Percentiles rank a stretch among this genome's conserved stretches.
Evolutionary conservation across 1,140 invertebrate species (phyloP).

Genomic region (Steinernema khuongi): DNA sequence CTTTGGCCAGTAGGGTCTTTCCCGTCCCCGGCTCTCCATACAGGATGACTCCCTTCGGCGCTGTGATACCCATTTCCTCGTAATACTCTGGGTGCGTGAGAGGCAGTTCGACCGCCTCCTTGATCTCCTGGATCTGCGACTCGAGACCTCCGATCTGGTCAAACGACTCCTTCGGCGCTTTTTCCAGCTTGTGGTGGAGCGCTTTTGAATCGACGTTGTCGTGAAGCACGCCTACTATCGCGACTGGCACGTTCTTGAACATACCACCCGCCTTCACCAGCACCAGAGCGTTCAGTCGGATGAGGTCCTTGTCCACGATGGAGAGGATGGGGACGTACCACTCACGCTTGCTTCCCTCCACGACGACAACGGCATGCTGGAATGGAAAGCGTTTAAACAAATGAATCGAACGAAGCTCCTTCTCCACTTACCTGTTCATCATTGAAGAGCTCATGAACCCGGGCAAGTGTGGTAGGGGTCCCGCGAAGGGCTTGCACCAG

Average conservation of each 20-base stretch:
- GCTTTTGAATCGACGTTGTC: constrained; percentile 40
- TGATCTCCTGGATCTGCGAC: constrained; percentile 47
- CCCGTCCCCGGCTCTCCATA: constrained; percentile 50
- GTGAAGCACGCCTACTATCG: constrained; percentile 44
- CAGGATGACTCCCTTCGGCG: constrained; percentile 50
- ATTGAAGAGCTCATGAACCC: constrained; percentile 47
- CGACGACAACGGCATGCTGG: constrained; percentile 45
- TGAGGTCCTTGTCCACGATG: constrained; percentile 50
- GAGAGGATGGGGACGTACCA: constrained; percentile 50
- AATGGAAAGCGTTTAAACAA: background rate
- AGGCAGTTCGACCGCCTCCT: constrained; percentile 48
- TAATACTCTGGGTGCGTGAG: constrained; percentile 52
- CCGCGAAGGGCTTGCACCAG: constrained; percentile 42
- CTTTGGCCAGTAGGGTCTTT: constrained; percentile 50
- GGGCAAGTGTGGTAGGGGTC: constrained; percentile 42
- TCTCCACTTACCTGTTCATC: constrained; percentile 39
- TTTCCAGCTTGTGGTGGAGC: constrained; percentile 42
- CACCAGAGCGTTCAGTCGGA: constrained; percentile 46
- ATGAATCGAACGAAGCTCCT: background rate
- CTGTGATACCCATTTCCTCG: constrained; percentile 50
- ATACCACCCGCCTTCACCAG: constrained; percentile 43
- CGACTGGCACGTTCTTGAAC: constrained; percentile 46
- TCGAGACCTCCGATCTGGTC: constrained; percentile 48
- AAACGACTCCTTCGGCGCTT: constrained; percentile 48
- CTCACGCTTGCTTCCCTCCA: constrained; percentile 44